phyloP scores from a whole-genome alignment of 2,888 invertebrate genomes.

The Mythimna impura region DNA sequence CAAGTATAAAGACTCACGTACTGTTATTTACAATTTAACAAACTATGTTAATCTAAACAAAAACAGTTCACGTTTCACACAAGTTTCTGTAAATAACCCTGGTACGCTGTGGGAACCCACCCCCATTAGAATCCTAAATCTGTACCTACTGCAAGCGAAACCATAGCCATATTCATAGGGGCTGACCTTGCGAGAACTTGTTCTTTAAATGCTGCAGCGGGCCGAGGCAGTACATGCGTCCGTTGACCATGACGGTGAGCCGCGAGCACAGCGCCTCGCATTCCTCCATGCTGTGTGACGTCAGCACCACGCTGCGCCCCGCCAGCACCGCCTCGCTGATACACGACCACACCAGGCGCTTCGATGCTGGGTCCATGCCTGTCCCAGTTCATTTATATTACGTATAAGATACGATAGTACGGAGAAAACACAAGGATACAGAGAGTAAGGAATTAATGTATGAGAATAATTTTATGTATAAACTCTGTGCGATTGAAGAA shows the following conservation, averaged over 20 bases:
- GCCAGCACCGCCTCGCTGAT: slow-evolving; percentile 90
- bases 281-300: slow-evolving; percentile 93
- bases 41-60: no score
- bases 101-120: no score
- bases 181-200: slow-evolving; percentile 90
- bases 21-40: no score
- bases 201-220: slow-evolving; percentile 92
- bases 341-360: slow-evolving; percentile 95
- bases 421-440: neutral
- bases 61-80: no score
- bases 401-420: neutral
- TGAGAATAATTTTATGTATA: no score
- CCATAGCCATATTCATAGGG: neutral
- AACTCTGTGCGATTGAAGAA: no score
- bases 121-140: neutral
- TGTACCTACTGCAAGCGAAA: neutral
- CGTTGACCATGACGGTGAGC: slow-evolving; percentile 95
- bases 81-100: no score
- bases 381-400: slow-evolving; percentile 37
- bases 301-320: slow-evolving; percentile 94
- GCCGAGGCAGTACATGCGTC: slow-evolving; percentile 93
- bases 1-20: no score
- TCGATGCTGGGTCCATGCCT: slow-evolving; percentile 95
- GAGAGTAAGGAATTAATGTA: no score
- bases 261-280: slow-evolving; percentile 95